phyloP scores from a whole-genome alignment of 2,888 invertebrate species.

The Myopa tessellatipennis region DNA sequence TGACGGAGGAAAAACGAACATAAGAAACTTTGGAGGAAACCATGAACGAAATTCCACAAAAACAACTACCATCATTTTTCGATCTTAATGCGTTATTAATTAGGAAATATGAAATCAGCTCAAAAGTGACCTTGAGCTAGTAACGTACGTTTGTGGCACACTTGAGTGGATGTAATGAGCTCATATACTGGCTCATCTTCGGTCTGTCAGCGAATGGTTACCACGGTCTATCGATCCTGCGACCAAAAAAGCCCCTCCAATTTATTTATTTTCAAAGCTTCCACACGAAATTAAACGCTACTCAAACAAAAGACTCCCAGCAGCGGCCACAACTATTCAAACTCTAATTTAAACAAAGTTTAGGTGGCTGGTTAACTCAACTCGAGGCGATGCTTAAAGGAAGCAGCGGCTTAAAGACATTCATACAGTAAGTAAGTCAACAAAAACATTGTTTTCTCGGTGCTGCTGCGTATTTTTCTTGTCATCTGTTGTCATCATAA shows the following conservation, averaged over 20 bases:
- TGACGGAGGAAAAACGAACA: no score
- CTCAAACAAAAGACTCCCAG: neutral
- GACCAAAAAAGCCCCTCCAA: no score
- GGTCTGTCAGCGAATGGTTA: neutral
- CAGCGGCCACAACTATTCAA: slow-evolving; percentile 16
- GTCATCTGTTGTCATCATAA: neutral
- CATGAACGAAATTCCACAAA: no score
- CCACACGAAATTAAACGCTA: slow-evolving; percentile 17
- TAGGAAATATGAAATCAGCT: neutral
- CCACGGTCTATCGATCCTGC: no score
- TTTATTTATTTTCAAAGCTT: slow-evolving; percentile 15
- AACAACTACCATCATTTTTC: no score
- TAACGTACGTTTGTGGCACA: neutral
- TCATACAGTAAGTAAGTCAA: no score
- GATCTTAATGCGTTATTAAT: neutral
- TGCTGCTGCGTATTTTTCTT: no score
- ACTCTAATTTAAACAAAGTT: neutral
- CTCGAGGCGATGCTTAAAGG: no score
- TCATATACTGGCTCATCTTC: neutral
- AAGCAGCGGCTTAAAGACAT: neutral
- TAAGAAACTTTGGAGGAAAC: no score
- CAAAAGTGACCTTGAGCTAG: slow-evolving; percentile 15
- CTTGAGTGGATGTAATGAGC: neutral
- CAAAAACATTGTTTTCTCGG: no score
- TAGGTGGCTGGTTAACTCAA: no score